Conservation (phyloP, 53 echinoderm and acorn worm genomes). For the Astropecten irregularis region DNA sequence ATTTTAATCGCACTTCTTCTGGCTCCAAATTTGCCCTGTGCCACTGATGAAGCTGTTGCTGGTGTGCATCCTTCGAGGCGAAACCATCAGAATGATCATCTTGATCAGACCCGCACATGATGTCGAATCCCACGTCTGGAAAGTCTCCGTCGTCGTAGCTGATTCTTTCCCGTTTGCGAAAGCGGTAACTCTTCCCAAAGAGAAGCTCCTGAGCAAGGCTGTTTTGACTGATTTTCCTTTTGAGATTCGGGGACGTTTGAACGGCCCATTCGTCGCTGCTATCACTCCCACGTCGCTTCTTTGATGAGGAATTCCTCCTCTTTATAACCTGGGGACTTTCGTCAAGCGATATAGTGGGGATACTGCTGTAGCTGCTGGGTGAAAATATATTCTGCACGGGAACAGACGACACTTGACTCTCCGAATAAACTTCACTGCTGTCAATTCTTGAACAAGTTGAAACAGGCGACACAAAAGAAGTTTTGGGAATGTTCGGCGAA, state of each 20-base stretch:
- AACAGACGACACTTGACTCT: not conserved
- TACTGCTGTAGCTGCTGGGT: not conserved
- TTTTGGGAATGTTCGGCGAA: not conserved
- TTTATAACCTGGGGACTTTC: not conserved
- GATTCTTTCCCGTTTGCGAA: slow-evolving; percentile 46
- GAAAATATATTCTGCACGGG: not conserved
- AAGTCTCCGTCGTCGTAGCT: slow-evolving; percentile 44
- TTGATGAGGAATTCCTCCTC: slow-evolving; percentile 1
- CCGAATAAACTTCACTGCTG: not conserved
- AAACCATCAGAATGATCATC: slow-evolving; percentile 2
- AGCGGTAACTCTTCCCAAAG: slow-evolving; percentile 11
- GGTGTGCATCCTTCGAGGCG: not conserved
- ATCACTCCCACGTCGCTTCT: slow-evolving; percentile 29
- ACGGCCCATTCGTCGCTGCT: slow-evolving; percentile 42
- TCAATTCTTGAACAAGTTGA: not conserved
- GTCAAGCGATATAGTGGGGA: not conserved
- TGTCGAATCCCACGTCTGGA: slow-evolving; percentile 49
- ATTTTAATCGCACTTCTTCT: not conserved
- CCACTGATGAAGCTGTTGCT: not conserved
- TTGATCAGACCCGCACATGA: slow-evolving; percentile 45
- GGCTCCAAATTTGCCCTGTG: not conserved
- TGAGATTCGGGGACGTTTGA: not conserved
- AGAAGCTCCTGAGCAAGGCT: not conserved
- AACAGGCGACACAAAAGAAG: not conserved
- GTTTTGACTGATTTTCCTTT: not conserved